Conservation (phyloP, 1,140 invertebrate species). For the Drosophila neocordata region DNA sequence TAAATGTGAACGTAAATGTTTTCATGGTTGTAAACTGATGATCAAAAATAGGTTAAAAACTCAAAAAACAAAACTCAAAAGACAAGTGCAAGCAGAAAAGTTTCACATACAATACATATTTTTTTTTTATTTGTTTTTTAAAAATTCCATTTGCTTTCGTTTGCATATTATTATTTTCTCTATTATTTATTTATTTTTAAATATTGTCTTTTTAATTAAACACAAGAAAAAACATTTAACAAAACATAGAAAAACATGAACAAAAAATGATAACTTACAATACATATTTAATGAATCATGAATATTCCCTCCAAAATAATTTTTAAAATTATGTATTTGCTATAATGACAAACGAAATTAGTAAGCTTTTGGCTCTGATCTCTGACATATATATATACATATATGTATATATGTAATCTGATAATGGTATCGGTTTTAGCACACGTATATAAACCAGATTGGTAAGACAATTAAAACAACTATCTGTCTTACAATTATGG, state of each 20-base stretch:
- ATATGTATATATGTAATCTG: not conserved
- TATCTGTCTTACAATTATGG: slow-evolving; percentile 7
- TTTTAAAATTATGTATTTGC: slow-evolving; percentile 78
- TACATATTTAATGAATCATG: slow-evolving; percentile 76
- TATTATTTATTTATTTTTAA: too few relatives aligned
- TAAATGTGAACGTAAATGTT: slow-evolving; percentile 66
- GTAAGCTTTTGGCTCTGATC: slow-evolving; percentile 47
- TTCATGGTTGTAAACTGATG: slow-evolving; percentile 76
- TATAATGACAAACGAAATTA: slow-evolving; percentile 52
- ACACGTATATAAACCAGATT: slow-evolving; percentile 18
- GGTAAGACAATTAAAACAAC: slow-evolving; percentile 25
- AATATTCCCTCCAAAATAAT: slow-evolving; percentile 82
- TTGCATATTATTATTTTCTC: not conserved
- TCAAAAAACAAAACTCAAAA: slow-evolving; percentile 10
- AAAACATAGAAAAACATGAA: slow-evolving; percentile 23
- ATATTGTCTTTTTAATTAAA: not conserved
- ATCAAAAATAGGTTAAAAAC: slow-evolving; percentile 78
- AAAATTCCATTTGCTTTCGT: not conserved
- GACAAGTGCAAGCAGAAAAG: not conserved
- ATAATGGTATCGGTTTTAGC: slow-evolving; percentile 48
- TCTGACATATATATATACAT: slow-evolving; percentile 46
- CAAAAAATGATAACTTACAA: slow-evolving; percentile 3
- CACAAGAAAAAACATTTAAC: not conserved
- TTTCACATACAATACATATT: slow-evolving; percentile 2
- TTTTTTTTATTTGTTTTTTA: not conserved